Evolutionary conservation across 2,888 invertebrate species (phyloP), one percentile per base, ranked within the genome.

Genomic region (Standfussiana lucernea): DNA sequence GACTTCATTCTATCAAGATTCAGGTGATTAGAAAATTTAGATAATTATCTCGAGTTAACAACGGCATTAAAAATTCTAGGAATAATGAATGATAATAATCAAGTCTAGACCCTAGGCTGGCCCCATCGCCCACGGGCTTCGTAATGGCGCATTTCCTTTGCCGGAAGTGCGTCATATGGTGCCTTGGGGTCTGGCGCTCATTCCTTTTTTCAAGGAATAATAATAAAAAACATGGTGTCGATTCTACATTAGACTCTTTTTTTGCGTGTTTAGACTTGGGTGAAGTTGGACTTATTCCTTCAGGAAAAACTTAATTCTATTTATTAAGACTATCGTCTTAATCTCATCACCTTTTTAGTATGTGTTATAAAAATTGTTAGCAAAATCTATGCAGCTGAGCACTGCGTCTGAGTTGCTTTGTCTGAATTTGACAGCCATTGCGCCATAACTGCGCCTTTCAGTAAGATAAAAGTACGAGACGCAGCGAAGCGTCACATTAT

Each of bases 121-220:
- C 70, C 70, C 70, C 65, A 74, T 85, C 75, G 79, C 73, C 75
- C 68, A 77, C 79, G 73, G 79, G 67, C 42, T 61, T 77, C 47
- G 61, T 82, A 83, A 84, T 85, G 74, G 69, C 69, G 66, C 59
- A 72, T 76, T 72, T 82, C 76, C 79, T 64, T 70, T 59, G 35
- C 62, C 82, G 86, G 79, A 72, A 42, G 53, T 72, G 83, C 82
- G 74, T 72, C 86, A 61, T 65, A 62, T 50, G 40, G 59, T 53
- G 1, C 32, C 21, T 45, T 37, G 61, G 10, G 65, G 45, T 66
- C 40, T 56, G 45, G 35, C 76, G 45, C 35, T 77, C 59, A 45
- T 68, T 56, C 24, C 6, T 40, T 79, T 68, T 67, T 75, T 73
- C 10, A 24, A 32, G 8, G 13, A 62, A 67, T 53, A 64, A 4